phyloP scores from a whole-genome alignment of 2,797 vertebrate genomes.

The Tokudaia muenninki region DNA sequence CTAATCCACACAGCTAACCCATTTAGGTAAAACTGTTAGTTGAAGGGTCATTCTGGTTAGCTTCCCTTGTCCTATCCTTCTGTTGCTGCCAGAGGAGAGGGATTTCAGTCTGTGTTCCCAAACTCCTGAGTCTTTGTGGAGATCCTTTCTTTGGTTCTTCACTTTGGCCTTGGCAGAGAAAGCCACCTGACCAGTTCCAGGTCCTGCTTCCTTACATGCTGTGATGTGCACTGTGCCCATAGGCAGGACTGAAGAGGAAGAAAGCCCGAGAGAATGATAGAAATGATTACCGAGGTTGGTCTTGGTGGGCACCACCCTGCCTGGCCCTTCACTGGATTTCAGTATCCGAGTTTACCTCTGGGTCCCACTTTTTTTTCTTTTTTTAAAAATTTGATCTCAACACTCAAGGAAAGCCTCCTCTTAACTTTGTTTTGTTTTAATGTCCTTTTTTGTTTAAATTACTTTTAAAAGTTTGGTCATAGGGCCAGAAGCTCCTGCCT shows the following conservation, averaged over 20 bases:
- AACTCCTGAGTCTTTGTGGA: background rate
- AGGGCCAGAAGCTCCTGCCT: background rate
- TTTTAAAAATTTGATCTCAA: background rate
- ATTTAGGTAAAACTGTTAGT: constrained; percentile 59
- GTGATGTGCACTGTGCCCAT: background rate
- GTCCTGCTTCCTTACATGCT: background rate
- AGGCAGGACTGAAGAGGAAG: background rate
- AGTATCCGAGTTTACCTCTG: background rate
- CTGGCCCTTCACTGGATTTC: background rate
- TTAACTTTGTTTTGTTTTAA: background rate
- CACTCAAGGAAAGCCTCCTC: background rate
- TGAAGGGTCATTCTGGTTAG: constrained; percentile 46
- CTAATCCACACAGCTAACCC: constrained; percentile 58
- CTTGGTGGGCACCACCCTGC: background rate
- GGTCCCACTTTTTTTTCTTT: background rate
- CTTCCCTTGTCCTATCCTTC: background rate
- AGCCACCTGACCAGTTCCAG: constrained; percentile 63
- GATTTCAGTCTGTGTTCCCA: background rate
- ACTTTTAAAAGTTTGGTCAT: background rate
- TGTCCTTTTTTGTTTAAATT: constrained; percentile 28
- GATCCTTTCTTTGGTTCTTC: background rate
- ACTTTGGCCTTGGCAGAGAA: background rate
- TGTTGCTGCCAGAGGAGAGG: background rate
- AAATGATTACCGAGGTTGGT: background rate
- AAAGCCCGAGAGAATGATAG: too few species aligned